These are phyloP conservation scores for Ganaspis brasiliensis DNA, from an alignment of 2,888 invertebrate species.

Conservation along the genomic window DNA sequence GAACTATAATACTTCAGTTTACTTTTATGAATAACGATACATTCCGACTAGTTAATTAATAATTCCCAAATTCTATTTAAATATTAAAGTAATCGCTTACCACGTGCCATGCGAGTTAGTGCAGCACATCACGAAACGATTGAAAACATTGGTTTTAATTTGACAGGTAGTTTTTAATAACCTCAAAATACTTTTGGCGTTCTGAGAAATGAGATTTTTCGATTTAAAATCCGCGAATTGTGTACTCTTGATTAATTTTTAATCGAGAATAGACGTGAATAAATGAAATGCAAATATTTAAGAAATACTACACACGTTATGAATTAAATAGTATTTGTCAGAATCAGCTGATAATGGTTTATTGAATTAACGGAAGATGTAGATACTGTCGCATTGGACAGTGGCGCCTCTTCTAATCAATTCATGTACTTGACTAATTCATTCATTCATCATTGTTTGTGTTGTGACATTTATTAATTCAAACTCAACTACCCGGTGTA, in stretches of 20 bases:
- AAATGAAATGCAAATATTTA: too few species aligned
- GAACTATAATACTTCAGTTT: too few species aligned
- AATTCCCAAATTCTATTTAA: not conserved
- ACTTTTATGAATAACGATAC: too few species aligned
- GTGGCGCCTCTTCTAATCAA: not conserved
- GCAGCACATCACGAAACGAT: not conserved
- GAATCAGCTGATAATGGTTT: not conserved
- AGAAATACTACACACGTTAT: too few species aligned
- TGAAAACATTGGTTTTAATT: conserved; percentile 7
- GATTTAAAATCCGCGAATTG: too few species aligned
- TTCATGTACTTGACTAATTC: not conserved
- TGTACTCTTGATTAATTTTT: too few species aligned
- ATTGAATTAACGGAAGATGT: not conserved
- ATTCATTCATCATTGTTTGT: conserved; percentile 2
- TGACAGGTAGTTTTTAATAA: not conserved
- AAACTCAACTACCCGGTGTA: conserved; percentile 1
- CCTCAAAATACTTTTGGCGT: not conserved
- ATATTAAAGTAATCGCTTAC: not conserved
- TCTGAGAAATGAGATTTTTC: too few species aligned
- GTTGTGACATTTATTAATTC: not conserved
- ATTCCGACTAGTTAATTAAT: too few species aligned
- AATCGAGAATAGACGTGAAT: too few species aligned
- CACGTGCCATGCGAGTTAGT: conserved; percentile 18
- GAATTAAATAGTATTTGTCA: conserved; percentile 5
- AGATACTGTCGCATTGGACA: not conserved